These are phyloP conservation scores for Chrysopa pallens DNA, from an alignment of 1,140 invertebrate species.

Conservation along the genomic window DNA sequence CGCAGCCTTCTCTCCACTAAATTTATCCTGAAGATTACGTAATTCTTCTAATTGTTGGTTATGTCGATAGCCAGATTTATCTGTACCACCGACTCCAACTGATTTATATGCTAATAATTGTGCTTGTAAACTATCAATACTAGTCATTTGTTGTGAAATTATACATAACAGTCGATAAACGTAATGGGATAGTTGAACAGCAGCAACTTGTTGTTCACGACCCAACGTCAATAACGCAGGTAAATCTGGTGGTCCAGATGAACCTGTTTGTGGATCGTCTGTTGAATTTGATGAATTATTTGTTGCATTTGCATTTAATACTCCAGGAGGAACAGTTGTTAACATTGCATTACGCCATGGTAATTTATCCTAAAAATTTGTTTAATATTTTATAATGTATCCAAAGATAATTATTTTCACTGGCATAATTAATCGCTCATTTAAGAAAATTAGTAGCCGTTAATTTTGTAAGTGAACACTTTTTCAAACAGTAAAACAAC, in stretches of 20 bases:
- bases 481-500: no score
- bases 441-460: no score
- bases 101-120: conserved; percentile 36
- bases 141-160: conserved; percentile 69
- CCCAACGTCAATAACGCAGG: conserved; percentile 26
- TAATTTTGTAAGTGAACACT: no score
- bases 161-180: conserved; percentile 67
- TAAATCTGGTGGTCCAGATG: conserved; percentile 13
- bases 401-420: no score
- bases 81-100: conserved; percentile 19
- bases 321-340: conserved; percentile 10
- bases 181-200: conserved; percentile 58
- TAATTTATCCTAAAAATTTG: conserved; percentile 24
- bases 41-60: conserved; percentile 57
- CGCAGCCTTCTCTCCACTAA: conserved; percentile 61
- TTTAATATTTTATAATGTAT: no score
- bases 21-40: conserved; percentile 50
- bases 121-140: conserved; percentile 53
- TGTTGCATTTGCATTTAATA: conserved; percentile 16
- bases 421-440: no score
- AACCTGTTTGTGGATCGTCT: conserved; percentile 5
- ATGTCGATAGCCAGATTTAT: conserved; percentile 37
- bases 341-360: conserved; percentile 28
- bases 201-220: conserved; percentile 47
- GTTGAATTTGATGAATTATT: conserved; percentile 4